A percentile compares a stretch with the other conserved stretches of the same genome.
Conservation (phyloP, 2,888 invertebrate species). For the Agapetus fuscipes region DNA sequence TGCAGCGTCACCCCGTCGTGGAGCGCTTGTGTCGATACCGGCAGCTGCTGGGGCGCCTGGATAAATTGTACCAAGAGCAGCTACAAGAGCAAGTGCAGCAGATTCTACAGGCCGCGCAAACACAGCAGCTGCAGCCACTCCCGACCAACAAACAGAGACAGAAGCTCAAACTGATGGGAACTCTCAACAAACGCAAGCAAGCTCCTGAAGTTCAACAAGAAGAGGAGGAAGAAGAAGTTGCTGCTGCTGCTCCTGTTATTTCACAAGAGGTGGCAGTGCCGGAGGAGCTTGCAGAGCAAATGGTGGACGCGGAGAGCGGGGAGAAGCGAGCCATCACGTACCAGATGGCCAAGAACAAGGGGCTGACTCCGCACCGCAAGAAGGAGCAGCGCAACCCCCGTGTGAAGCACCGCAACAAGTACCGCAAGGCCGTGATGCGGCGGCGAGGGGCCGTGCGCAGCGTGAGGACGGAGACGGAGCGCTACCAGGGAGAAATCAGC, state of each 20-base stretch:
- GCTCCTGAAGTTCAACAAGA: constrained; percentile 38
- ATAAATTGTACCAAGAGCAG: constrained; percentile 57
- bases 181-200: constrained; percentile 33
- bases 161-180: constrained; percentile 37
- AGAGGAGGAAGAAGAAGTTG: constrained; percentile 35
- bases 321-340: constrained; percentile 81
- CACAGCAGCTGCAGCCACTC: no score
- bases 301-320: constrained; percentile 30
- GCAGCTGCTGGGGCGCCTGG: constrained; percentile 64
- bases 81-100: constrained; percentile 58
- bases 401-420: constrained; percentile 90
- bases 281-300: neutral
- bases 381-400: constrained; percentile 91
- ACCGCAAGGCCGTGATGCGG: constrained; percentile 81
- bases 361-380: constrained; percentile 81
- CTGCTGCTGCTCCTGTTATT: constrained; percentile 26
- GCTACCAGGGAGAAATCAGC: constrained; percentile 87
- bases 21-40: constrained; percentile 74
- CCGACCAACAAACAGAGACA: no score
- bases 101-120: constrained; percentile 48
- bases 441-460: constrained; percentile 89
- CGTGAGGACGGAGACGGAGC: constrained; percentile 65
- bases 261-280: neutral
- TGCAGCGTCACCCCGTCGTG: constrained; percentile 82
- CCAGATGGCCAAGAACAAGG: constrained; percentile 94